Percentiles rank a stretch among this genome's conserved stretches.
Evolutionary conservation across 2,113 vertebrate genomes (phyloP).

Genomic region (Falcunculus frontatus): DNA sequence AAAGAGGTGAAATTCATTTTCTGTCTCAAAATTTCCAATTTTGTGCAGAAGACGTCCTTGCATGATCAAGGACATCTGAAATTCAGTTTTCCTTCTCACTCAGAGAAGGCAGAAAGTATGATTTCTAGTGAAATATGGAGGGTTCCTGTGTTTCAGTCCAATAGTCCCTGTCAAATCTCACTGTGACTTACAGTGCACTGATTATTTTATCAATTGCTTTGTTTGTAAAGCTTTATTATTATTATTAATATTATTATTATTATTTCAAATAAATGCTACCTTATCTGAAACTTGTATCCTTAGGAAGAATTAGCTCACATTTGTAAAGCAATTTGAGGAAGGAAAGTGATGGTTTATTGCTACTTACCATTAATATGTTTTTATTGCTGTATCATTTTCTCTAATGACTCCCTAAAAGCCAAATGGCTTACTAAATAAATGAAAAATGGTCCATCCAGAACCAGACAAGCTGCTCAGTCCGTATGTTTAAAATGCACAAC

Average conservation of each 20-base stretch:
- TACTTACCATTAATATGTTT: conserved; percentile 19
- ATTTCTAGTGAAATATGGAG: background rate
- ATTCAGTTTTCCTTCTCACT: background rate
- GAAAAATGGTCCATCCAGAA: background rate
- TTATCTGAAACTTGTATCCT: background rate
- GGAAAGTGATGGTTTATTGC: background rate
- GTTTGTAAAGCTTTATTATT: background rate
- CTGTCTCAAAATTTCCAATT: background rate
- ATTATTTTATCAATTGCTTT: background rate
- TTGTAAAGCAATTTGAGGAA: background rate
- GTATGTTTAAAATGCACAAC: conserved; percentile 7
- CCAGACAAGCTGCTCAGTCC: conserved; percentile 13
- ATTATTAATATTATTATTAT: too few species aligned
- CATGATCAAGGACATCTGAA: background rate
- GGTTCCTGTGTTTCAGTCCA: background rate
- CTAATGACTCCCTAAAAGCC: conserved; percentile 7
- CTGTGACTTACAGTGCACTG: background rate
- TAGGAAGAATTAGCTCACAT: background rate
- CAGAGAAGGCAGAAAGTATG: background rate
- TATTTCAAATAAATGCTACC: background rate
- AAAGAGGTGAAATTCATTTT: background rate
- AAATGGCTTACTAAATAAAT: conserved; percentile 13
- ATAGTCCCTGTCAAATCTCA: background rate
- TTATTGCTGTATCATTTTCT: conserved; percentile 25
- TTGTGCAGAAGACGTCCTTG: background rate